Evolutionary conservation across 1,140 invertebrate species (phyloP), one percentile per base, ranked within the genome.

Genomic region (Rhopalosiphum padi): DNA sequence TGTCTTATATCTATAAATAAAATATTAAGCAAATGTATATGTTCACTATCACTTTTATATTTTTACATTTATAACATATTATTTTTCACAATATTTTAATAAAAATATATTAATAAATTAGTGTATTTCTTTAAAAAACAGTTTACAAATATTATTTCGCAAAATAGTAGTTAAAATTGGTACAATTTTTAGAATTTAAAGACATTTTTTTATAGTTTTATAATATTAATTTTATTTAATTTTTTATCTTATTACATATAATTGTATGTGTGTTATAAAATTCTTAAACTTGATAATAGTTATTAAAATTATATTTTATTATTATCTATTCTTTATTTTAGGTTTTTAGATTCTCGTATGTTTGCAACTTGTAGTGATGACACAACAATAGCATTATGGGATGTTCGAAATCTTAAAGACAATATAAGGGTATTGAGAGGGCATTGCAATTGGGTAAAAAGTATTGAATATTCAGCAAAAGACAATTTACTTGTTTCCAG

Each of bases 401-500:
- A 99, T 96, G 96, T 98, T 68, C 96, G 98, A 90, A 98, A 98
- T 95, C 95, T 99, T 82, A 97, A 97, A 94, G 96, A 96, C 87
- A 96, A 97, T 94, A 97, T 98, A 87, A 96, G 97, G 92, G 97
- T 97, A 5, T 96, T 99, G 1, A 96, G 97, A 93, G 98, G 98
- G 22, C 98, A 99, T 95, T 97, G 97, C 0, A 98, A 98, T 95
- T 99, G 98, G 98, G 98, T 99, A 18, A 99, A 99, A 95, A 99
- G 99, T 95, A 98, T 99, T 94, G 98, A 99, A 95, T 99, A 98
- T 95, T 98, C 98, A 87, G 96, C 97, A n/a, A 97, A 97, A 94
- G 97, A 98, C 94, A 97, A 98, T 93, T 95, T 98, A 9, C 96
- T 99, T 43, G 96, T 99, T 6, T 98, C 98, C 7, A 99, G 98